Evolutionary conservation across 23 tunicate species (phyloP).

Genomic region (Diplosoma virens): DNA sequence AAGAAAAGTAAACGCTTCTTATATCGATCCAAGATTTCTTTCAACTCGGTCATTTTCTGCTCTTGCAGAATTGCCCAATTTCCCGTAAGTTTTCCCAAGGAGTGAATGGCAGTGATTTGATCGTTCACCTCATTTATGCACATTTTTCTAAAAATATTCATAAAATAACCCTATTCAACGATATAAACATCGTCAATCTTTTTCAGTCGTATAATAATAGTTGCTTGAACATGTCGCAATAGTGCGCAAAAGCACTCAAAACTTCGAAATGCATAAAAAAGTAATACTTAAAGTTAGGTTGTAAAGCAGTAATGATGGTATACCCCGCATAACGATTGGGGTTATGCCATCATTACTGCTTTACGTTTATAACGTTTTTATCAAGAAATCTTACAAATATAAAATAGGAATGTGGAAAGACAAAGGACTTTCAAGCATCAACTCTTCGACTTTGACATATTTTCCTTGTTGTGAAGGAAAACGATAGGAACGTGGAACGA

Average conservation of each 20-base stretch:
- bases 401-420: constrained; percentile 56
- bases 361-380: too few relatives aligned
- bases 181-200: too few relatives aligned
- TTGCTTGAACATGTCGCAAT: too few relatives aligned
- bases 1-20: constrained; percentile 36
- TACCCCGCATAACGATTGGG: too few relatives aligned
- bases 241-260: too few relatives aligned
- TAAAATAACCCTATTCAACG: too few relatives aligned
- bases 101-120: constrained; percentile 23
- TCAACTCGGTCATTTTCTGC: not conserved
- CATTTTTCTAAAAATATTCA: constrained; percentile 39
- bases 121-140: constrained; percentile 53
- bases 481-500: constrained; percentile 53
- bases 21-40: constrained; percentile 39
- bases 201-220: too few relatives aligned
- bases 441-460: constrained; percentile 52
- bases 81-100: constrained; percentile 21
- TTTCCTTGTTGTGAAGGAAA: constrained; percentile 39
- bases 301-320: too few relatives aligned
- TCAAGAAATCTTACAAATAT: constrained; percentile 67
- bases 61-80: constrained; percentile 29
- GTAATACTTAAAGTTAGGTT: too few relatives aligned
- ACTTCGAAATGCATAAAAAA: too few relatives aligned
- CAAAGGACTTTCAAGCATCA: constrained; percentile 62
- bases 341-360: too few relatives aligned